Evolutionary conservation across 1,140 invertebrate species (phyloP), one percentile per base, ranked within the genome.

Genomic region (Procambarus clarkii): DNA sequence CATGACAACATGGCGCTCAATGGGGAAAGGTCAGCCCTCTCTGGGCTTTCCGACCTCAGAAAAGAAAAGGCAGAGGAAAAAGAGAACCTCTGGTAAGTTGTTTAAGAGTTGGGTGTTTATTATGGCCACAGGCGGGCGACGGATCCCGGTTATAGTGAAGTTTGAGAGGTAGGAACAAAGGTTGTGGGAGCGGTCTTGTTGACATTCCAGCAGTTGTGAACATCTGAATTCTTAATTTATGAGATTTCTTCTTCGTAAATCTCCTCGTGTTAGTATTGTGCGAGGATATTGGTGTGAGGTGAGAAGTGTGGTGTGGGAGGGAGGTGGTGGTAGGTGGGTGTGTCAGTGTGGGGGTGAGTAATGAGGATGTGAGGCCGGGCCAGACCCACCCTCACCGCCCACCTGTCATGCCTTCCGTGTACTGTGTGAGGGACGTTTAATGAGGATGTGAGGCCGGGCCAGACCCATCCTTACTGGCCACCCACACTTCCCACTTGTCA

Each of bases 31-130:
- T 93, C 92, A 83, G 92, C 92, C 90, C 91, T 93, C 87, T 93
- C 92, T 45, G 92, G 92, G 86, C 88, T 93, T 90, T 91, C 91
- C 82, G 92, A 93, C 84, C 88, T 93, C 83, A 79, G 92, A 88
- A 94, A 94, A 92, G 94, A 93, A 80, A 94, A 94, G 86, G 92
- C 92, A 58, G 94, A 94, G 44, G 94, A 94, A 92, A 93, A 94
- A 60, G 94, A 95, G 92, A 95, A 94, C 94, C 92, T 95, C 79
- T 95, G 94, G 94, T 95, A 94, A 93, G 93, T 92, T 44, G 44
- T 77, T 54, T 91, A 58, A 8, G 24, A 54, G 44, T n/a, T 76
- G 18, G 69, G 15, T 74, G 45, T 50, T 46, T 34, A 24, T 79
- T 80, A 7, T 64, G 50, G 45, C 5, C 64, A 34, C 0, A 80